Conservation (phyloP, 2,113 vertebrate species). For the Vireo altiloquus region DNA sequence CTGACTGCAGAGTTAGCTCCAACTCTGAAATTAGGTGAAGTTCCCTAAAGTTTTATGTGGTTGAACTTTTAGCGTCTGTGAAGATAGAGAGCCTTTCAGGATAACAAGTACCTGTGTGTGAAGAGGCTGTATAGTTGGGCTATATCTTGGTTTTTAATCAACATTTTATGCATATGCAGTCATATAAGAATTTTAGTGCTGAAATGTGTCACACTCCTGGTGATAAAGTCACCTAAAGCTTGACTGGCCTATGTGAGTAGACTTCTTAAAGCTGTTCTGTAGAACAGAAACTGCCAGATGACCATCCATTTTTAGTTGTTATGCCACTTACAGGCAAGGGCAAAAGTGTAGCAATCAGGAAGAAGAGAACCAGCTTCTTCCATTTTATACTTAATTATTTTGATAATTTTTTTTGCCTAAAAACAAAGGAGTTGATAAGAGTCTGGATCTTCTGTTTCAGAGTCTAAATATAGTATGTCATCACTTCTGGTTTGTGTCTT, state of each 20-base stretch:
- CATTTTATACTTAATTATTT: neutral
- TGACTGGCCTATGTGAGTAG: neutral
- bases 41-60: neutral
- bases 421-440: neutral
- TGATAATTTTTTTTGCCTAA: neutral
- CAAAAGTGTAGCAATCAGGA: neutral
- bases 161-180: neutral
- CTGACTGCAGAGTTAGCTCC: neutral
- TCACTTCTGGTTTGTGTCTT: neutral
- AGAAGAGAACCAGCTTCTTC: neutral
- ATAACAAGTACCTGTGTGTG: neutral
- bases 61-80: neutral
- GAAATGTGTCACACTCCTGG: neutral
- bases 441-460: neutral
- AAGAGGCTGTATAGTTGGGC: neutral
- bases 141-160: neutral
- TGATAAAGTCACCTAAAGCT: neutral
- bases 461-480: neutral
- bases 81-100: neutral
- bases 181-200: neutral
- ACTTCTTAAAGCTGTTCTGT: neutral
- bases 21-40: neutral
- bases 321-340: accelerated
- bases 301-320: neutral
- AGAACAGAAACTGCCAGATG: neutral